These are phyloP conservation scores for Neosilurus hyrtlii DNA, from an alignment of 2,797 vertebrate genomes.

Conservation along the genomic window DNA sequence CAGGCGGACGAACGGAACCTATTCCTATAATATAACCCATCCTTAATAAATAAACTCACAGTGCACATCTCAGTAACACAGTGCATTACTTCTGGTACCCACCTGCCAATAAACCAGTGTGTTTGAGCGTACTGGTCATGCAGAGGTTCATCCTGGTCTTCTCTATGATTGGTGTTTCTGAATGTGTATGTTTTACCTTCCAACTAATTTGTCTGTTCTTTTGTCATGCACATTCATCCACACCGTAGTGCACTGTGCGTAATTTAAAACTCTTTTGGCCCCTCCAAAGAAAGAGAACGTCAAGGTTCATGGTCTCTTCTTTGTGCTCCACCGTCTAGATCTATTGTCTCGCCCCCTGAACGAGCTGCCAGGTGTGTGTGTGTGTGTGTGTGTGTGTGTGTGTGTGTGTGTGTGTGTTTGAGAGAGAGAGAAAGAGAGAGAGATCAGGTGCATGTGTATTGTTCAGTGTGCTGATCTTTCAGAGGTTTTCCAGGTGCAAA, in stretches of 20 bases:
- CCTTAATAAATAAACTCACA: too few relatives aligned
- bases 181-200: neutral
- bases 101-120: neutral
- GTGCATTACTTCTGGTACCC: neutral
- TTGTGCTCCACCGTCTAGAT: too few relatives aligned
- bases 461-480: slow-evolving; percentile 5
- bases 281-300: neutral
- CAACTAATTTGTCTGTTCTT: too few relatives aligned
- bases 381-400: slow-evolving; percentile 11
- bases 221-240: neutral
- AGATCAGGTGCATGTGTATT: slow-evolving; percentile 11
- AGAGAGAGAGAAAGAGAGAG: neutral
- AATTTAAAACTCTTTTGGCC: neutral
- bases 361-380: slow-evolving; percentile 2
- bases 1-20: too few relatives aligned
- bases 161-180: neutral
- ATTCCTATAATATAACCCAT: too few relatives aligned
- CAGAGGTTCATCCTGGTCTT: neutral
- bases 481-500: slow-evolving; percentile 1
- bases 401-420: slow-evolving; percentile 9
- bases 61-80: neutral
- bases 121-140: neutral
- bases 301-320: neutral
- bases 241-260: neutral
- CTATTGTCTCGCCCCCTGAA: neutral